Evolutionary conservation across 1,140 invertebrate species (phyloP).

Genomic region (Drosophila funebris): DNA sequence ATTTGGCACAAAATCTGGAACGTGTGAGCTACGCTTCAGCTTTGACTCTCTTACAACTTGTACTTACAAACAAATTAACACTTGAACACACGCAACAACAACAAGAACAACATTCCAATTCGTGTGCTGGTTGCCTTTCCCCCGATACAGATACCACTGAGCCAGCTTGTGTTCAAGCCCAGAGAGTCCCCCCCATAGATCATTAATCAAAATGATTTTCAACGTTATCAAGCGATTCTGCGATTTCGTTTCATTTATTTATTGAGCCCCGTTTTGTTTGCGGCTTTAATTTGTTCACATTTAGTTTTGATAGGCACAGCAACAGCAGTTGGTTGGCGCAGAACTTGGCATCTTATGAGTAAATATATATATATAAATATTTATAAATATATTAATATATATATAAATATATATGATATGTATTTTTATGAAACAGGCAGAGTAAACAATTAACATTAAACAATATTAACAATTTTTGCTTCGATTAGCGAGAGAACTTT

Average conservation of each 20-base stretch:
- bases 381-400: slow-evolving; percentile 56
- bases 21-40: slow-evolving; percentile 28
- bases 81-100: slow-evolving; percentile 13
- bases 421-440: slow-evolving; percentile 78
- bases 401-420: slow-evolving; percentile 62
- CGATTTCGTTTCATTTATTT: slow-evolving; percentile 35
- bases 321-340: slow-evolving; percentile 59
- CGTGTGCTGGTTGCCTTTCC: slow-evolving; percentile 26
- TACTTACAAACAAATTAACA: slow-evolving; percentile 24
- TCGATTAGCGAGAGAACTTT: slow-evolving; percentile 76
- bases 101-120: slow-evolving; percentile 58
- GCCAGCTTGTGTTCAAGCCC: slow-evolving; percentile 66
- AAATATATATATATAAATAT: slow-evolving; percentile 65
- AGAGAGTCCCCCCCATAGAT: neutral
- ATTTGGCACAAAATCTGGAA: slow-evolving; percentile 11
- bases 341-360: slow-evolving; percentile 77
- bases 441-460: slow-evolving; percentile 67
- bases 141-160: slow-evolving; percentile 54
- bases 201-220: neutral
- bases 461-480: slow-evolving; percentile 76
- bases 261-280: slow-evolving; percentile 49
- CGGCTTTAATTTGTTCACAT: slow-evolving; percentile 64
- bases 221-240: slow-evolving; percentile 16
- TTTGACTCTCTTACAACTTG: slow-evolving; percentile 27
- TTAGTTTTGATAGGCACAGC: slow-evolving; percentile 38